Evolutionary conservation across 1,140 invertebrate species (phyloP), one percentile per base, ranked within the genome.

Genomic region (Apis dorsata): DNA sequence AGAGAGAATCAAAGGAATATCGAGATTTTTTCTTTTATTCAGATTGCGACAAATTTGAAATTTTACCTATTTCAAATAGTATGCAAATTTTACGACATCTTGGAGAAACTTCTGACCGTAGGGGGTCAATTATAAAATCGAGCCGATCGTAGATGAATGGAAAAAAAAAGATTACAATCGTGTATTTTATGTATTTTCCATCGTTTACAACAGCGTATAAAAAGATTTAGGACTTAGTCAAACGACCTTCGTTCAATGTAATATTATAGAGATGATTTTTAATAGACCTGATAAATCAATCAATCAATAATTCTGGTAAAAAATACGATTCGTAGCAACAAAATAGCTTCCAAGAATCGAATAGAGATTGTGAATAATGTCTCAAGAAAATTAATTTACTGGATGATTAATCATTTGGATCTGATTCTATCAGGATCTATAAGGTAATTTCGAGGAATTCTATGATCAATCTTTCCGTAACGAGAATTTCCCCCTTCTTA

Each of bases 361-460:
- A 3, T 59, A 1, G n/a, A n/a, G n/a, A n/a, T n/a, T n/a, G n/a
- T 34, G 19, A 17, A 66, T 73, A 77, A 57, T 60, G 55, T 9
- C 34, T 44, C 44, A 59, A 44, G 69, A 66, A 81, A 81, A 81
- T 57, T 62, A 65, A 79, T 81, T 75, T 49, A 62, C 80, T 71
- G 9, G 15, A 62, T 76, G 68, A 81, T 87, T 87, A 74, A 86
- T 86, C 69, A 12, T 4, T 55, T 44, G 21, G 7, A 78, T 24
- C 44, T 2, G 51, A 17, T 12, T 1, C 15, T 10, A 70, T 10
- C 1, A 19, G 24, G 28, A 9, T 55, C 21, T 12, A 57, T 57
- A 66, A 84, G 53, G 0, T 2, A 28, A 49, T 10, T 86, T 79
- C 81, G 65, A 51, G 55, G 85, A 86, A 87, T 76, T 69, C 59